phyloP scores from a whole-genome alignment of 2,888 invertebrate genomes.

The Pimpla rufipes region DNA sequence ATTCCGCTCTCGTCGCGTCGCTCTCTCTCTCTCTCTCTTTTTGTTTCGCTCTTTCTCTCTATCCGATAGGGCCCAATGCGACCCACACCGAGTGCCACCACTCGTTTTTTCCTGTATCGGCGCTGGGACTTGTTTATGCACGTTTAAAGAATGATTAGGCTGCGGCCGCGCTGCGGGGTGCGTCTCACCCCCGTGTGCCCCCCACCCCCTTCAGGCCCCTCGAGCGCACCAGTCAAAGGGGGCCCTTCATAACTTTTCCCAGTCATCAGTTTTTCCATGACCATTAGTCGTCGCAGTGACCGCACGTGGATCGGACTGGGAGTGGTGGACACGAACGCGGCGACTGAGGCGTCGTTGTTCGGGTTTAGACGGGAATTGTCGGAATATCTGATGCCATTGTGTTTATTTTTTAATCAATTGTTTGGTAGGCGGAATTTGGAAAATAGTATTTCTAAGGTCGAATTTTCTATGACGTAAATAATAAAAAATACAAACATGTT shows the following conservation, averaged over 20 bases:
- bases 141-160: slow-evolving; percentile 85
- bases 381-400: too few relatives aligned
- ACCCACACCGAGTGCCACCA: background rate
- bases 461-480: too few relatives aligned
- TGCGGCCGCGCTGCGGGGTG: slow-evolving; percentile 82
- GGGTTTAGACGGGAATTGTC: too few relatives aligned
- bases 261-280: slow-evolving; percentile 62
- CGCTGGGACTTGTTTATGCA: slow-evolving; percentile 83
- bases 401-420: too few relatives aligned
- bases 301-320: background rate
- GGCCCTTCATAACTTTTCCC: slow-evolving; percentile 54
- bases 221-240: slow-evolving; percentile 14
- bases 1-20: slow-evolving; percentile 57
- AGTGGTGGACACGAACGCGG: too few relatives aligned
- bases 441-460: too few relatives aligned
- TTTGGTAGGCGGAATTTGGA: too few relatives aligned
- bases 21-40: slow-evolving; percentile 26
- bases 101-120: slow-evolving; percentile 55
- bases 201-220: slow-evolving; percentile 11
- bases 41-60: slow-evolving; percentile 7
- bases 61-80: too few relatives aligned
- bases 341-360: too few relatives aligned
- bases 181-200: slow-evolving; percentile 74
- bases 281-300: slow-evolving; percentile 41
- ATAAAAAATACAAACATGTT: too few relatives aligned